Evolutionary conservation across 2,888 invertebrate species (phyloP), one percentile per base, ranked within the genome.

Genomic region (Xylota segnis): DNA sequence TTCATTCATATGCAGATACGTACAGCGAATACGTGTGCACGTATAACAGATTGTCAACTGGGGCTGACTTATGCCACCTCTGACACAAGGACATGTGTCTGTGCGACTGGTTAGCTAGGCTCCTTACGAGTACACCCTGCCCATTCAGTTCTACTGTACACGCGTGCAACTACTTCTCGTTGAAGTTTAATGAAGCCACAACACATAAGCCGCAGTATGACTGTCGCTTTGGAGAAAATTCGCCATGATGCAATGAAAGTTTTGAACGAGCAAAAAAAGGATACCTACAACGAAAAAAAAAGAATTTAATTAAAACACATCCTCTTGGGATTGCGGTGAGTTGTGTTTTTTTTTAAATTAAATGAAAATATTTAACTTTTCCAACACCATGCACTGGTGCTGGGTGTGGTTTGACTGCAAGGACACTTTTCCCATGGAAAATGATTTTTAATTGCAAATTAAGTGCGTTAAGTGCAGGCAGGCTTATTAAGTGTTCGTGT

Each of bases 151-250:
- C 59, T 50, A 32, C n/a, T 34, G 0, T 40, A 29, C 27, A 58
- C 40, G 40, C 61, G 29, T 40, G 40, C 40, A 61, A 50, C 61
- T 37, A 40, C 72, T 50, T 61, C 5, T 40, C n/a, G 45, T 47
- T 58, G 32, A 47, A 58, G n/a, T 52, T 29, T 59, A 72, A 72
- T 72, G 72, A 72, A 72, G 50, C 34, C 52, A 50, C 72, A 61
- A 29, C 59, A 59, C 59, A 59, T 50, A 47, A 71, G 16, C 72
- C 43, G 40, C 61, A 54, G 27, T 50, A 27, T 27, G 29, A 59
- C 58, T 34, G 10, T 45, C 58, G 34, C 34, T 70, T 70, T 34
- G 9, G n/a, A 18, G 37, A 43, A 68, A 27, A 54, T 16, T 40
- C 29, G 18, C 34, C 9, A 50, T 52, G n/a, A 52, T 23, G 23